Evolutionary conservation across 2,888 invertebrate species (phyloP).

Genomic region (Andrena fulva): DNA sequence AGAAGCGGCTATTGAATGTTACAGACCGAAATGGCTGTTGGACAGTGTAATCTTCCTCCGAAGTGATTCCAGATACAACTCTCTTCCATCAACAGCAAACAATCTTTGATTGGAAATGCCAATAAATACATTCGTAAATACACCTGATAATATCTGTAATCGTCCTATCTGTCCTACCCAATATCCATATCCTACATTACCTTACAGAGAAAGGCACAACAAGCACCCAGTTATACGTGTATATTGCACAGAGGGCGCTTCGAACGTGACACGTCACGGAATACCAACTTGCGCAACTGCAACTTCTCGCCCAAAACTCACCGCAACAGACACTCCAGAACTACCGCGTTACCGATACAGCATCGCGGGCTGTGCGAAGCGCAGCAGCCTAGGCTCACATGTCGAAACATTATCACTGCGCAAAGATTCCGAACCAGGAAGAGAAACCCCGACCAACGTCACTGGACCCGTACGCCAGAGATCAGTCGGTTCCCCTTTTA

Average conservation of each 20-base stretch:
- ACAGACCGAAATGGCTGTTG: too few relatives aligned
- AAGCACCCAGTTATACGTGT: too few relatives aligned
- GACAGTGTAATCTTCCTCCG: too few relatives aligned
- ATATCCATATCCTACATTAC: too few relatives aligned
- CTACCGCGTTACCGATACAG: background rate
- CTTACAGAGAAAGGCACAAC: too few relatives aligned
- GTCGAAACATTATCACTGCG: background rate
- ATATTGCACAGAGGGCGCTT: too few relatives aligned
- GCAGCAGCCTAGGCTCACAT: background rate
- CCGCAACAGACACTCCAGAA: background rate
- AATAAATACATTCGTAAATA: background rate
- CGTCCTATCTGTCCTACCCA: too few relatives aligned
- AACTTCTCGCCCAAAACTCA: background rate
- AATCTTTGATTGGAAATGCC: too few relatives aligned
- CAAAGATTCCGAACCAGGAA: slow-evolving; percentile 17
- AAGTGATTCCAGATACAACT: too few relatives aligned
- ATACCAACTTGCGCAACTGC: background rate
- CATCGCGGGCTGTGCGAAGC: background rate
- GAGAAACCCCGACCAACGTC: slow-evolving; percentile 32
- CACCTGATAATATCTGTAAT: background rate
- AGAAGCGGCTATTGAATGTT: too few relatives aligned
- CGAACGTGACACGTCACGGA: background rate
- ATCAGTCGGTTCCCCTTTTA: slow-evolving; percentile 4
- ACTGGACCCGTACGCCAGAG: slow-evolving; percentile 7
- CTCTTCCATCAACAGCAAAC: too few relatives aligned